Conservation (phyloP, 2,888 invertebrate species). For the Hirtodrosophila alboralis region DNA sequence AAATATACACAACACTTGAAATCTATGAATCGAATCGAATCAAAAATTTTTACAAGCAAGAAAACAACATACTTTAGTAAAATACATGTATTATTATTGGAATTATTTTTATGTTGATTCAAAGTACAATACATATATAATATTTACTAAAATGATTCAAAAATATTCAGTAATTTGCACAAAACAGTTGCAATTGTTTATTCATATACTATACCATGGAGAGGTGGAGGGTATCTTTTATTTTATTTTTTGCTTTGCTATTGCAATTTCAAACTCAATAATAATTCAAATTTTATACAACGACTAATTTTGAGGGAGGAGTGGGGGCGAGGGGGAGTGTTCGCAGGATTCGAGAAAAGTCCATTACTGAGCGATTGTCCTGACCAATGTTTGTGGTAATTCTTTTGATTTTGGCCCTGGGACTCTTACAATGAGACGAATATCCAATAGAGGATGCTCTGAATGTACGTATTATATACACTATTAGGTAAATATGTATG, state of each 20-base stretch:
- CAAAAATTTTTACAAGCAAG: not conserved
- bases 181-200: conserved; percentile 49
- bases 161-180: conserved; percentile 73
- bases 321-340: conserved; percentile 6
- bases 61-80: conserved; percentile 38
- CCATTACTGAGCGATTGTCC: conserved; percentile 41
- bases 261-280: conserved; percentile 61
- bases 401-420: conserved; percentile 3
- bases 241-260: conserved; percentile 42
- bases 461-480: conserved; percentile 52
- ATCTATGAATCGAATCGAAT: not conserved
- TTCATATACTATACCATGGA: conserved; percentile 41
- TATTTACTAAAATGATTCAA: conserved; percentile 71
- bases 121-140: conserved; percentile 69
- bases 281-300: conserved; percentile 58
- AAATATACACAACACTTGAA: not conserved
- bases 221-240: conserved; percentile 40
- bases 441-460: conserved; percentile 22
- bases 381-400: conserved; percentile 6
- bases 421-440: conserved; percentile 31
- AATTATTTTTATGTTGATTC: conserved; percentile 77
- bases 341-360: conserved; percentile 27
- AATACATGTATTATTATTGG: conserved; percentile 65
- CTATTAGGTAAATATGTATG: conserved; percentile 51
- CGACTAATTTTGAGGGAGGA: conserved; percentile 39